A percentile compares a stretch with the other conserved stretches of the same genome.
These are phyloP conservation scores for Cantharis nigra DNA, from an alignment of 2,888 invertebrate genomes.

Conservation along the genomic window DNA sequence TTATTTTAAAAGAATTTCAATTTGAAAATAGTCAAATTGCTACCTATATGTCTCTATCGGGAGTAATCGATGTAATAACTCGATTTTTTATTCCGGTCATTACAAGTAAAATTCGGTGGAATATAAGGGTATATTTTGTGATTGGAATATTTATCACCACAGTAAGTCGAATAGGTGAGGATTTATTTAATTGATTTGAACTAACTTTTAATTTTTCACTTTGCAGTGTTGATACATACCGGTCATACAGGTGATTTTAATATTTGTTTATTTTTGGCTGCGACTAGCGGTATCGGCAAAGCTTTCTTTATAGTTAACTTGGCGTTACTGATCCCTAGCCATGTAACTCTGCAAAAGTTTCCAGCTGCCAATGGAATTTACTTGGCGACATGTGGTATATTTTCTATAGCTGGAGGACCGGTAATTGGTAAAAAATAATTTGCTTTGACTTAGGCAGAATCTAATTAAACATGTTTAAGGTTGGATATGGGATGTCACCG, in stretches of 20 bases:
- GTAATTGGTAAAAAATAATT: slow-evolving; percentile 63
- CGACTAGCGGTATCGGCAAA: slow-evolving; percentile 72
- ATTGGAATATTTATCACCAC: slow-evolving; percentile 71
- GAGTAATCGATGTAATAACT: slow-evolving; percentile 67
- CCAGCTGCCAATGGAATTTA: slow-evolving; percentile 75
- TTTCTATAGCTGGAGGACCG: slow-evolving; percentile 67
- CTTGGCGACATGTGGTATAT: slow-evolving; percentile 67
- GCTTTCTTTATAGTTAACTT: slow-evolving; percentile 75
- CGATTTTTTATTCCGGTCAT: slow-evolving; percentile 71
- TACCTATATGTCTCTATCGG: slow-evolving; percentile 70
- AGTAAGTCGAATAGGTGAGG: slow-evolving; percentile 66
- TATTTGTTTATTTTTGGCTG: slow-evolving; percentile 63
- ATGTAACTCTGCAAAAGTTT: slow-evolving; percentile 70
- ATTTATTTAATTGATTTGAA: neutral
- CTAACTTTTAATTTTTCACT: neutral
- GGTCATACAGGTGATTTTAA: slow-evolving; percentile 63
- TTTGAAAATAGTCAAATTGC: slow-evolving; percentile 66
- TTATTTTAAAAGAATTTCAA: slow-evolving; percentile 70
- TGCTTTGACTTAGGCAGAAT: neutral
- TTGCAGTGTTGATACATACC: slow-evolving; percentile 64
- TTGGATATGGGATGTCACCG: slow-evolving; percentile 65
- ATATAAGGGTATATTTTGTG: slow-evolving; percentile 71
- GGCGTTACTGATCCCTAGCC: slow-evolving; percentile 72
- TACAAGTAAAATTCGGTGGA: slow-evolving; percentile 71
- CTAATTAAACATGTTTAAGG: slow-evolving; percentile 55